Base-by-base conservation (phyloP, 2,113 vertebrate genomes). In the Callipepla squamata region DNA sequence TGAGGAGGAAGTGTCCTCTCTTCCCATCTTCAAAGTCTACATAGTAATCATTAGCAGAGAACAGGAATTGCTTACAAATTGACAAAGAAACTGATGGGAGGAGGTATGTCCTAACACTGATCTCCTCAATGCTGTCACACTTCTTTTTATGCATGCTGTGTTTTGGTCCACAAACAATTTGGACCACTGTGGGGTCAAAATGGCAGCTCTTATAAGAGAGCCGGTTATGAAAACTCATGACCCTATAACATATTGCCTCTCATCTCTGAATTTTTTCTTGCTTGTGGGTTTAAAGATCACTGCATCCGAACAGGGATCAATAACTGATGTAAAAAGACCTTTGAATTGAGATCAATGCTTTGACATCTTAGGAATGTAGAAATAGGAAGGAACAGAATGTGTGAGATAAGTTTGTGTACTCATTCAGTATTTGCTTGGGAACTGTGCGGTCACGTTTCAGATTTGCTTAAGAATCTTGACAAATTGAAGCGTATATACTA, bases 31-130 rank as follows among this genome's bases (percentile, higher is more conserved):
- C 23, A n/a, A 50, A 70, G 11, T 80, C 47, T 53, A 70, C 62
- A 25, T 63, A 86, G 38, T 8, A 47, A 9, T 66, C 83, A 18
- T 45, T 67, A 63, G 22, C 73, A 57, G 28, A 53, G 20, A 70
- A 55, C 11, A 74, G 7, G 20, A 73, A 73, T n/a, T 65, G 19
- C 77, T 94, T 83, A 76, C 40, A 58, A 83, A 66, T 90, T 76
- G 23, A 4, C 36, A 51, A 21, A 68, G 51, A 73, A 58, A 47
- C 5, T 48, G 42, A 5, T 48, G 11, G 8, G 7, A 92, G 4
- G 10, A 32, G 53, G 0, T 7, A 26, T 66, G 21, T 47, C 32
- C 36, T 85, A 9, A 21, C 19, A 26, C 22, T 53, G 0, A 61
- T 75, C 34, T 72, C 44, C 63, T 55, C 45, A 75, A 1, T 50